Evolutionary conservation across 2,888 invertebrate species (phyloP), one percentile per base, ranked within the genome.

Genomic region (Mesorhabditis belari): DNA sequence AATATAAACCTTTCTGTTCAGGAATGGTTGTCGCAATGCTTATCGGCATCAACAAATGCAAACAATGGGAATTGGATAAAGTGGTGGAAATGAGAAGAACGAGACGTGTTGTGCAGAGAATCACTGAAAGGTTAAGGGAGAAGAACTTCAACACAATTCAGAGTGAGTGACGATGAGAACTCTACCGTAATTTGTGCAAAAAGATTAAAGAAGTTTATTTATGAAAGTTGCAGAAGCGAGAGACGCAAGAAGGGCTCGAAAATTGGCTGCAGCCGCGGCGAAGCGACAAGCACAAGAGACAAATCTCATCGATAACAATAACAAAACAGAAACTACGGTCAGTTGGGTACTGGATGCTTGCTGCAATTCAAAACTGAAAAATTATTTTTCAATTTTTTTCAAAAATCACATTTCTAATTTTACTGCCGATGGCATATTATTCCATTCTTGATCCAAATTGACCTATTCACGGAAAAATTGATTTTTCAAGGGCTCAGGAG

Each of bases 1-100:
- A n/a, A n/a, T n/a, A n/a, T n/a, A n/a, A n/a, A n/a, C n/a, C n/a
- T n/a, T n/a, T n/a, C n/a, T n/a, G n/a, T 35, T 35, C n/a, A 35
- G 44, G 75, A 53, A 70, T 80, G 70, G 79, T 80, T 9, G 75
- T 75, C 3, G 78, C 77, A 4, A 80, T 80, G 80, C 66, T 80
- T 28, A 65, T 79, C 19, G 80, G 80, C 19, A 80, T 80, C 29
- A 76, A 81, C 60, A 81, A 79, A 56, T 80, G 80, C 67, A 80
- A 79, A 58, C 76, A 80, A 57, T 80, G 80, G 80, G 80, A 80
- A 60, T 57, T 81, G 62, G 80, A 81, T 58, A 74, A 79, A 61
- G 73, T 80, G 9, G 74, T 73, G 5, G 80, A 80, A 62, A 77
- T 80, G 76, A 64, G 80, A 51, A 64, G 80, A 35, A 80, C 80